Evolutionary conservation across 2,113 vertebrate genomes (phyloP), one percentile per base, ranked within the genome.

Genomic region (Sigmodon hispidus): DNA sequence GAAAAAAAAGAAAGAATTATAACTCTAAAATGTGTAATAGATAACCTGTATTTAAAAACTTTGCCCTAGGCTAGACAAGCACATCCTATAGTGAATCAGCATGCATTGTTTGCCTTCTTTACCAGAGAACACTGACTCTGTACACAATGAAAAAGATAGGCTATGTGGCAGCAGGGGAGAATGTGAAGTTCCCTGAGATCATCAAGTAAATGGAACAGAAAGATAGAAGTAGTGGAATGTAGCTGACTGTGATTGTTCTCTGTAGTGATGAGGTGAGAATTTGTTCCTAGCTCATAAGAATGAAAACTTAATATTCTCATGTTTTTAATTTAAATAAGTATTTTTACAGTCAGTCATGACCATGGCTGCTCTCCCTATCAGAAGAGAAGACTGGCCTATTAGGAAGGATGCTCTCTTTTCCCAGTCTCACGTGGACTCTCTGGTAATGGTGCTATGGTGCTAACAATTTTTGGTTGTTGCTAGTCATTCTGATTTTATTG

Each of bases 351-450:
- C 4, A 79, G 12, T 17, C 11, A 13, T 86, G 16, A 31, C 10
- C 26, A 3, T 48, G 17, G 9, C 7, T 29, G 4, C 15, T 83
- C 48, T 40, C 7, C 72, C 77, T 26, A 24, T 3, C 1, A 13
- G 0, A 79, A 0, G 10, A 75, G 19, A 70, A 5, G 1, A 11
- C 7, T 19, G 9, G 69, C 48, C 22, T 8, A 55, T 61, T 61
- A 79, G 10, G 7, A 34, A 19, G 34, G 0, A n/a, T n/a, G n/a
- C n/a, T 22, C 3, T 31, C 24, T 65, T 1, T 76, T 24, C 24
- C 11, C 13, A 40, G 0, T 0, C 11, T 67, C 36, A 26, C 2
- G 3, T 8, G 5, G 4, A 22, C n/a, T 19, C 55, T 86, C 0
- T 3, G 16, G 0, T 22, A 59, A 59, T 16, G 76, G 52, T 79